Conservation (phyloP, 1,140 invertebrate species). For the Akabosia matsudoensis region DNA sequence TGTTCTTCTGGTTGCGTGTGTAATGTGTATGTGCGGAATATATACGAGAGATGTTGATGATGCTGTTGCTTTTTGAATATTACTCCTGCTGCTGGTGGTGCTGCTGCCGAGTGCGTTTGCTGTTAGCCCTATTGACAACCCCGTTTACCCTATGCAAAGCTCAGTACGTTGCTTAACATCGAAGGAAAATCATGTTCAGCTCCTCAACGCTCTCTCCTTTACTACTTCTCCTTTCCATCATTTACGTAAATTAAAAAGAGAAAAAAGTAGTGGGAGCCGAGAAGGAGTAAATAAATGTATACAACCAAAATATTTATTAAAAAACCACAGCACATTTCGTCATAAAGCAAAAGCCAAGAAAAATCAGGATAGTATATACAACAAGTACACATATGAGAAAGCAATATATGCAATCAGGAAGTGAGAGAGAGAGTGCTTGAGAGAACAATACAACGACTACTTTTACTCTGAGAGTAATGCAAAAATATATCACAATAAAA, state of each 20-base stretch:
- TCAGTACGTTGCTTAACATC: constrained; percentile 43
- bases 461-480: background rate
- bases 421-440: background rate
- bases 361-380: background rate
- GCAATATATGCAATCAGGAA: background rate
- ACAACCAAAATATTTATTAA: background rate
- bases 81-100: background rate
- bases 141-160: constrained; percentile 37
- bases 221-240: background rate
- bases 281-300: background rate
- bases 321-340: background rate
- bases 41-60: background rate
- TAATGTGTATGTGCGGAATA: background rate
- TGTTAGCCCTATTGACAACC: constrained; percentile 44
- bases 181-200: constrained; percentile 37
- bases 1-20: too few relatives aligned
- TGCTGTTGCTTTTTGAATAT: constrained; percentile 3
- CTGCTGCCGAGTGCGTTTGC: background rate
- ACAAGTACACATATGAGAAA: too few relatives aligned
- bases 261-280: background rate
- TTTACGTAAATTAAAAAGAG: background rate
- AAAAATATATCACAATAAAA: background rate
- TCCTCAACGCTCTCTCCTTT: constrained; percentile 16
- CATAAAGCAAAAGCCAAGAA: background rate
- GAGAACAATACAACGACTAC: background rate